Base-by-base conservation (phyloP, 53 echinoderm and acorn worm species). In the Luidia sarsii region DNA sequence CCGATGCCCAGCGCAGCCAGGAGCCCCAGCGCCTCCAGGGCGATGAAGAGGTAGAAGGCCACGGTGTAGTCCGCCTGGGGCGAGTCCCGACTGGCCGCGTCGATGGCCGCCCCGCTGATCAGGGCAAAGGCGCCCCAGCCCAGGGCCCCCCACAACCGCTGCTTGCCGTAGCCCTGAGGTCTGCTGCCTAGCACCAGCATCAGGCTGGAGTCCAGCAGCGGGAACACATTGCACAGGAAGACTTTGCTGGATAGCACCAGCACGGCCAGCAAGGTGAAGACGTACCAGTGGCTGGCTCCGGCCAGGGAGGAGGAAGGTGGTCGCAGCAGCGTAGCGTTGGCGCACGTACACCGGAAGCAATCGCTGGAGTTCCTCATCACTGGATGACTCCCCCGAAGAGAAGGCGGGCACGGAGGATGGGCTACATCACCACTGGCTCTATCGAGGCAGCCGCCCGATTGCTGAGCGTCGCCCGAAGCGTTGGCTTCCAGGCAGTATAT, bases 71-170 rank as follows among this genome's bases (percentile, higher is more conserved):
- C 83, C 24, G 62, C 36, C 21, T 50, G 55, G 27, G 25, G 49
- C 1, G 87, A 50, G 62, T 57, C 39, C 28, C 50, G 10, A 4
- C 84, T 82, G 55, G 79, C 62, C 2, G 71, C 33, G 27, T 95
- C 95, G 13, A 92, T 79, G 38, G 90, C 81, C 10, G 53, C 57
- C 18, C 95, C 95, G 18, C 85, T 87, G 33, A 90, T 53, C 30
- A 92, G 45, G 4, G 95, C 92, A 61, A 95, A 90, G 11, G 60
- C 9, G 8, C 92, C 95, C 90, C 90, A 95, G 48, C 95, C 92
- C 18, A 95, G 63, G 2, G 95, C 90, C 14, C 95, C 95, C 95
- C 95, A 95, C 75, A 89, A 50, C 51, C 65, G 83, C 59, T 54
- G 88, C 62, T 92, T 95, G 29, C 68, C 90, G 39, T 68, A 87